These are phyloP conservation scores for Panzeria rudis DNA, from an alignment of 2,888 invertebrate species.

Conservation along the genomic window DNA sequence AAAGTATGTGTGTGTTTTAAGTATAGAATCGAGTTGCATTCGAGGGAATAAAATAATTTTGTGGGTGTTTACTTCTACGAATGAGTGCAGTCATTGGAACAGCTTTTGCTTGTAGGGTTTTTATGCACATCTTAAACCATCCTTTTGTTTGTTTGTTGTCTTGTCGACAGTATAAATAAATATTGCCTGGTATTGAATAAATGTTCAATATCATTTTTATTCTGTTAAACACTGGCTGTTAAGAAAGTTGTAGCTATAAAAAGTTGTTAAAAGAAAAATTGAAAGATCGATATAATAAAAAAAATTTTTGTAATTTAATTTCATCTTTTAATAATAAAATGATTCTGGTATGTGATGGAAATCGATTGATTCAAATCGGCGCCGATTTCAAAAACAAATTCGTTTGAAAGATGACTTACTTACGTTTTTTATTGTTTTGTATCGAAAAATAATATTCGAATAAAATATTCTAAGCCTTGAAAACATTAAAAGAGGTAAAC, in stretches of 20 bases:
- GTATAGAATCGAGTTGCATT: constrained; percentile 26
- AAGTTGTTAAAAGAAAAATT: constrained; percentile 56
- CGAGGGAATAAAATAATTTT: constrained; percentile 57
- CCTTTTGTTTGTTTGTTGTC: constrained; percentile 48
- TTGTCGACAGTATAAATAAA: constrained; percentile 54
- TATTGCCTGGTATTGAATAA: constrained; percentile 62
- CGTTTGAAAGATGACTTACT: too few species aligned
- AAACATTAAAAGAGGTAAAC: too few species aligned
- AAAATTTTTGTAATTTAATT: constrained; percentile 35
- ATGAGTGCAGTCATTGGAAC: constrained; percentile 54
- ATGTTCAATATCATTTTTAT: constrained; percentile 61
- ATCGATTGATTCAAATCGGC: too few species aligned
- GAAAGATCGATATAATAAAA: constrained; percentile 47
- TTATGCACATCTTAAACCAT: constrained; percentile 32
- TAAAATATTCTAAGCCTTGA: too few species aligned
- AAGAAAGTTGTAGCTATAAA: constrained; percentile 56
- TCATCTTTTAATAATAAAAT: constrained; percentile 28
- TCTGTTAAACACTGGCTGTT: constrained; percentile 51
- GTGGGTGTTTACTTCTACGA: constrained; percentile 47
- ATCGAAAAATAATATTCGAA: too few species aligned
- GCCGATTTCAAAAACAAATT: too few species aligned
- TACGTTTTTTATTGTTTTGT: too few species aligned
- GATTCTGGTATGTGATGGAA: too few species aligned
- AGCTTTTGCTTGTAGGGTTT: constrained; percentile 48
- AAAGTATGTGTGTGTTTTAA: constrained; percentile 7